These are phyloP conservation scores for Fistularia commersonii DNA, from an alignment of 2,797 vertebrate species.

Conservation along the genomic window DNA sequence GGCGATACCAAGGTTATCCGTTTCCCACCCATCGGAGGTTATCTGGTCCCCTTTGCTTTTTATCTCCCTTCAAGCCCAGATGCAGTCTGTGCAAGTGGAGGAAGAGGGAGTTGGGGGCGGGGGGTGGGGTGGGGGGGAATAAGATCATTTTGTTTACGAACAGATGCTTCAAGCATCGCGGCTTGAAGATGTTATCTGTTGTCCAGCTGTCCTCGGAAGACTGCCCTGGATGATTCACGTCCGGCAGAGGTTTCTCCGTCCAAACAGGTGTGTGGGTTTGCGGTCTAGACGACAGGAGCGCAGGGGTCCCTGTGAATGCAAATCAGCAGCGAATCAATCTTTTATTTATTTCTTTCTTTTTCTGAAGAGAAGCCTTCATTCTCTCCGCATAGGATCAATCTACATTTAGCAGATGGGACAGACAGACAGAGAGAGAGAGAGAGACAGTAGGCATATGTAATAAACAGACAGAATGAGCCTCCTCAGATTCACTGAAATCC, in stretches of 20 bases:
- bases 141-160: background rate
- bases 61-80: background rate
- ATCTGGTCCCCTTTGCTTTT: too few relatives aligned
- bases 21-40: too few relatives aligned
- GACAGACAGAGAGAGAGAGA: background rate
- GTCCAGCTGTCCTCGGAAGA: too few relatives aligned
- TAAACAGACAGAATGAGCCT: conserved; percentile 22
- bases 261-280: conserved; percentile 7
- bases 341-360: background rate
- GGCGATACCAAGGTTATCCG: too few relatives aligned
- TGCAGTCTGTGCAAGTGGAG: background rate
- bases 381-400: conserved; percentile 2
- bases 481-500: conserved; percentile 35
- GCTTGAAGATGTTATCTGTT: background rate
- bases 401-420: conserved; percentile 2
- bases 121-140: background rate
- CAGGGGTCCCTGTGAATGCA: conserved; percentile 12
- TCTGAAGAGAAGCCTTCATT: background rate
- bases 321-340: conserved; percentile 21
- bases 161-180: background rate
- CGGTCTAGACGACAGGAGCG: conserved; percentile 1
- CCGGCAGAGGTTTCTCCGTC: background rate
- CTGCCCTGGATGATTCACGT: background rate
- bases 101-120: background rate
- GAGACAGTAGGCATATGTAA: conserved; percentile 11